Percentiles rank a stretch among this genome's conserved stretches.
These are phyloP conservation scores for Tangara arthus DNA, from an alignment of 2,797 vertebrate species.

Conservation along the genomic window DNA sequence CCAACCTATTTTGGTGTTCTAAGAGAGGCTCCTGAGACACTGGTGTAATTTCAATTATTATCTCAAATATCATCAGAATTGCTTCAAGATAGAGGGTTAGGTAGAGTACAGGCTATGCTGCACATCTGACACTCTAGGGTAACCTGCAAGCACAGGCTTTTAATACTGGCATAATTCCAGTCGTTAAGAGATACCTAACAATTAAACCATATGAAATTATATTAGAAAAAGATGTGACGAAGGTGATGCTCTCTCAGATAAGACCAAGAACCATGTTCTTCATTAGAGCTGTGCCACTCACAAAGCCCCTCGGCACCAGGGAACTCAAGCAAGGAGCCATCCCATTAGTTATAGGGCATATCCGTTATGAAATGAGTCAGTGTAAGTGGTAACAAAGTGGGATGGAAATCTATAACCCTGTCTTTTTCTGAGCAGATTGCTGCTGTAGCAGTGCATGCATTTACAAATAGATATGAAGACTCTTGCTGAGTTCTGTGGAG, in stretches of 20 bases:
- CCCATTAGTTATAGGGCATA: neutral
- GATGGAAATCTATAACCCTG: neutral
- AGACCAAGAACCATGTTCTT: neutral
- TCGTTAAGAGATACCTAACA: neutral
- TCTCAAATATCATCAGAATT: neutral
- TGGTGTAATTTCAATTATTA: neutral
- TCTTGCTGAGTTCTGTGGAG: neutral
- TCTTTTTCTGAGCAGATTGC: neutral
- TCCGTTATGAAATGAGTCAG: neutral
- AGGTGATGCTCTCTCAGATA: neutral
- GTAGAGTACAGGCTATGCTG: fast-evolving
- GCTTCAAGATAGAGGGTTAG: neutral
- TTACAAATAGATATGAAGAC: neutral
- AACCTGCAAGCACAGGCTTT: neutral
- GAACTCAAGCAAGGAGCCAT: neutral
- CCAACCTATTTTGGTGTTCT: neutral
- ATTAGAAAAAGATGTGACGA: neutral
- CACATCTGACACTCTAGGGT: neutral
- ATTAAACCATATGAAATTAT: neutral
- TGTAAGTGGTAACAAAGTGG: neutral
- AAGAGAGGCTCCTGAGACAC: neutral
- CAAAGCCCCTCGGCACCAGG: neutral
- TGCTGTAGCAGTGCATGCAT: neutral
- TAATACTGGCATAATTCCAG: neutral
- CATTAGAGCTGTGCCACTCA: neutral